These are phyloP conservation scores for Mantis religiosa DNA, from an alignment of 2,888 invertebrate genomes.

Conservation along the genomic window DNA sequence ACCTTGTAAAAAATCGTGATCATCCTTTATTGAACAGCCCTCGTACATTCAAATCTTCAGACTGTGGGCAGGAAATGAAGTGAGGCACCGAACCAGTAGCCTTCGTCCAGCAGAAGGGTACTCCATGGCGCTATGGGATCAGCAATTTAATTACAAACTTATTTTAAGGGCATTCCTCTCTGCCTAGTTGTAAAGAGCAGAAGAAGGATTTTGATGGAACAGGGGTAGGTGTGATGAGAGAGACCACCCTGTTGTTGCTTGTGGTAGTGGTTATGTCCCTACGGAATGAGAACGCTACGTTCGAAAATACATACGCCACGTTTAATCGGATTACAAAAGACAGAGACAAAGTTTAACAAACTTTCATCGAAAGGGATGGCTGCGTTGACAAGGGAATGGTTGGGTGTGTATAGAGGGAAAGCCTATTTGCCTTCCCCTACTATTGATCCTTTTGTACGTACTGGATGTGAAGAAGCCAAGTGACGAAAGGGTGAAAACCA, in stretches of 20 bases:
- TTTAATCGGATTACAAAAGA: conserved; percentile 7
- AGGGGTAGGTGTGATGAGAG: not conserved
- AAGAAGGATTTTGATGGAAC: not conserved
- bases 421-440: not conserved
- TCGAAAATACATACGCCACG: not conserved
- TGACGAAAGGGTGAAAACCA: not conserved
- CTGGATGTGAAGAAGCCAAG: not conserved
- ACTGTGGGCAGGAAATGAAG: too few species aligned
- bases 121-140: too few species aligned
- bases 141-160: too few species aligned
- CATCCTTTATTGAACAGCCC: too few species aligned
- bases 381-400: not conserved
- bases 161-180: too few species aligned
- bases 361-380: not conserved
- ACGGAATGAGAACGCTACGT: not conserved
- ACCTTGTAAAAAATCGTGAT: too few species aligned
- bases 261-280: not conserved
- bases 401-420: not conserved
- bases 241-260: not conserved
- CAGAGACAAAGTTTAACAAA: conserved; percentile 1
- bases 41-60: too few species aligned
- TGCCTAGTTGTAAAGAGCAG: too few species aligned
- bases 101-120: too few species aligned
- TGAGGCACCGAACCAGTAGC: too few species aligned
- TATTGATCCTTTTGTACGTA: not conserved